Percentiles rank a stretch among this genome's conserved stretches.
phyloP scores from a whole-genome alignment of 2,888 invertebrate genomes.

The Thelaira solivaga region DNA sequence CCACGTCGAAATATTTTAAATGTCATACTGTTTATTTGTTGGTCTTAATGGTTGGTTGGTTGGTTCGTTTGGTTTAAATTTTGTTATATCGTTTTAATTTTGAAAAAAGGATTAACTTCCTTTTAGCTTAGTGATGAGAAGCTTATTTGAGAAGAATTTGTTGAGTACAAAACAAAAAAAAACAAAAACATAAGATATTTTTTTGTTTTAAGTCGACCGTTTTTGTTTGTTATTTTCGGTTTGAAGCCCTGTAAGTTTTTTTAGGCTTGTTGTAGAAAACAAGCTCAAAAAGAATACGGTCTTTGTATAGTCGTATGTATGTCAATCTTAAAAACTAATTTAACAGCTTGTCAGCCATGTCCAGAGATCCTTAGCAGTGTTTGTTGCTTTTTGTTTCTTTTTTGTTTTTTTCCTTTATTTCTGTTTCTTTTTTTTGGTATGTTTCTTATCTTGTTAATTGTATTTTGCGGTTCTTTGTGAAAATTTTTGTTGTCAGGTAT shows the following conservation, averaged over 20 bases:
- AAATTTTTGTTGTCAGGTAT: constrained; percentile 33
- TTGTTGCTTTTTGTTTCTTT: constrained; percentile 2
- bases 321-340: constrained; percentile 61
- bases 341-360: constrained; percentile 57
- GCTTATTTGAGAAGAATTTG: constrained; percentile 13
- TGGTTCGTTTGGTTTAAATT: not conserved
- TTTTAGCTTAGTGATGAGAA: not conserved
- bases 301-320: no score
- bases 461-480: constrained; percentile 28
- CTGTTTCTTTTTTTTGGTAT: constrained; percentile 5
- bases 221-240: not conserved
- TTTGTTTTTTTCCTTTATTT: not conserved
- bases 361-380: constrained; percentile 42
- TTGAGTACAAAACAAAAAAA: not conserved
- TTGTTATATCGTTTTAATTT: constrained; percentile 24
- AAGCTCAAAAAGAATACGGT: constrained; percentile 39
- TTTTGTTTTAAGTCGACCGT: constrained; percentile 17
- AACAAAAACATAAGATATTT: constrained; percentile 35
- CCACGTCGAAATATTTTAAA: constrained; percentile 77
- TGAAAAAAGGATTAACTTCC: constrained; percentile 42
- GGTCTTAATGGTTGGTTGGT: constrained; percentile 16
- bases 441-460: constrained; percentile 34
- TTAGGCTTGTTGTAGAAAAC: constrained; percentile 6
- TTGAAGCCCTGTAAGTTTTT: constrained; percentile 11
- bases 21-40: constrained; percentile 69